phyloP scores from a whole-genome alignment of 2,888 invertebrate genomes.

The Drosophila nr. medialis region DNA sequence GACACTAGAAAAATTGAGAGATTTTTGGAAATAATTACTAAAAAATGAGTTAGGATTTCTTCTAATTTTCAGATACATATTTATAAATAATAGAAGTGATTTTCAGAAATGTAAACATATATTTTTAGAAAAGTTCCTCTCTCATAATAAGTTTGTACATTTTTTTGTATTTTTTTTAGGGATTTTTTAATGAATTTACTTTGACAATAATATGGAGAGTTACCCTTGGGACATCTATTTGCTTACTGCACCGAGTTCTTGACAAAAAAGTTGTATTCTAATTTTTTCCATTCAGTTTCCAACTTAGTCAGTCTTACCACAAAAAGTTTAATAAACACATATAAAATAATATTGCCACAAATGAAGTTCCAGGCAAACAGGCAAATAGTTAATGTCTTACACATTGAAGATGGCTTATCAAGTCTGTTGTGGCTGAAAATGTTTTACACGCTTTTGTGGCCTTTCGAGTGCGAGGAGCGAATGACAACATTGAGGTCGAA shows the following conservation, averaged over 20 bases:
- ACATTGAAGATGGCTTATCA: constrained; percentile 14
- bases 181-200: too few relatives aligned
- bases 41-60: too few relatives aligned
- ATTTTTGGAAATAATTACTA: not conserved
- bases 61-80: too few relatives aligned
- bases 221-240: not conserved
- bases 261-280: not conserved
- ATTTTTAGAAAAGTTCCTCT: too few relatives aligned
- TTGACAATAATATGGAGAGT: not conserved
- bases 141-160: too few relatives aligned
- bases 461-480: constrained; percentile 3
- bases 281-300: not conserved
- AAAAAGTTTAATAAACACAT: not conserved
- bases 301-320: not conserved
- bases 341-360: not conserved
- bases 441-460: constrained; percentile 20
- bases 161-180: too few relatives aligned
- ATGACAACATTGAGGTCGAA: constrained; percentile 21
- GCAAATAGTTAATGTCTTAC: not conserved
- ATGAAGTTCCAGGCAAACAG: not conserved
- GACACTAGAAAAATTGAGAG: not conserved
- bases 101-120: too few relatives aligned
- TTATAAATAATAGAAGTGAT: too few relatives aligned
- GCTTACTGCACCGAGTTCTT: not conserved
- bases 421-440: constrained; percentile 21